These are phyloP conservation scores for Drosophila athabasca DNA, from an alignment of 1,140 invertebrate genomes.

Conservation along the genomic window DNA sequence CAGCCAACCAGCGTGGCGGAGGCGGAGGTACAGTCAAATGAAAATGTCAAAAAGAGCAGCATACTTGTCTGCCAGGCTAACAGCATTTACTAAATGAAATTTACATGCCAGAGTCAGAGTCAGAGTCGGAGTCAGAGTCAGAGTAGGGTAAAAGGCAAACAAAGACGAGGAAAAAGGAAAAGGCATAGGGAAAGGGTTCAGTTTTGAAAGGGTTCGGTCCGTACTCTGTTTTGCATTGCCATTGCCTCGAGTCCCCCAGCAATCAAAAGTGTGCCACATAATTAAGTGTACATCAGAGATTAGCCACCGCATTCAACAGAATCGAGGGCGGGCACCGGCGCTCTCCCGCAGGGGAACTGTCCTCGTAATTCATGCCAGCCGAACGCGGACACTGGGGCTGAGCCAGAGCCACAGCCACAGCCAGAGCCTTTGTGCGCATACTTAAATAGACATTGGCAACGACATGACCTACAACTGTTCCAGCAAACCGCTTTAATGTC, in stretches of 20 bases:
- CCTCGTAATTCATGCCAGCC: conserved; percentile 39
- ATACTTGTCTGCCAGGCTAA: conserved; percentile 61
- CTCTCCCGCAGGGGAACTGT: conserved; percentile 26
- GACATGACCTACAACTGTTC: conserved; percentile 49
- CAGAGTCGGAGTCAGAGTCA: background rate
- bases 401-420: too few species aligned
- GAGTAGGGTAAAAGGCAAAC: too few species aligned
- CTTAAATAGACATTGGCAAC: conserved; percentile 74
- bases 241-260: conserved; percentile 34
- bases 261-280: conserved; percentile 74
- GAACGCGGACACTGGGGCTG: background rate
- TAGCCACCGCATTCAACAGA: conserved; percentile 64
- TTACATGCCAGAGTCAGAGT: conserved; percentile 58
- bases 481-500: conserved; percentile 71
- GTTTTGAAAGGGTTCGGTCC: conserved; percentile 25
- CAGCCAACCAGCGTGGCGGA: background rate
- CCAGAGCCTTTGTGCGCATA: conserved; percentile 66
- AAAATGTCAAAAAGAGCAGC: conserved; percentile 66
- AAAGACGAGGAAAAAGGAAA: too few species aligned
- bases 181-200: too few species aligned
- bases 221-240: conserved; percentile 7
- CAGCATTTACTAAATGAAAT: conserved; percentile 71
- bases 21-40: conserved; percentile 46
- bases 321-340: conserved; percentile 22
- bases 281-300: conserved; percentile 81